phyloP scores from a whole-genome alignment of 2,113 vertebrate species.

The Pelusios castaneus region DNA sequence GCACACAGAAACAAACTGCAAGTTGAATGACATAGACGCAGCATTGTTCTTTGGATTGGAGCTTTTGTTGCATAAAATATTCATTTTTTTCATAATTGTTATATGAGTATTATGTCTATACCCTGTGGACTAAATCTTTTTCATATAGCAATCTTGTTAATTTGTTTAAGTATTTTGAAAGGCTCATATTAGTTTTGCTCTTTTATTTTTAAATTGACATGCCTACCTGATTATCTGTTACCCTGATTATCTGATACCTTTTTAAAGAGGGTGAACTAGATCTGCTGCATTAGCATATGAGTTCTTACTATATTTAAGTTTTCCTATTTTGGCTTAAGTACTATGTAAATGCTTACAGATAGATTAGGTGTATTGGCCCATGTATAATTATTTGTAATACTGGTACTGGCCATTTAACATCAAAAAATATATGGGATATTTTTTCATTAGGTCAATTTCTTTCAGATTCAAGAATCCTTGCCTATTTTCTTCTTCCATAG shows the following conservation, averaged over 20 bases:
- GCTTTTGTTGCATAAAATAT: not conserved
- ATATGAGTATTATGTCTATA: accelerated
- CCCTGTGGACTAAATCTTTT: not conserved
- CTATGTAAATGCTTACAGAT: not conserved
- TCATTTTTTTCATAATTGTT: not conserved
- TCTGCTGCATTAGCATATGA: not conserved
- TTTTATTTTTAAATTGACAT: not conserved
- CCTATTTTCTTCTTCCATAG: not conserved
- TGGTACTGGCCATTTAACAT: not conserved
- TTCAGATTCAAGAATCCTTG: not conserved
- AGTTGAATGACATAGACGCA: not conserved
- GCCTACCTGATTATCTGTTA: not conserved
- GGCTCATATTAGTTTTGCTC: not conserved
- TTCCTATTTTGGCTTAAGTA: not conserved
- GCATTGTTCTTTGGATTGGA: not conserved
- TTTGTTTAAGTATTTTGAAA: not conserved
- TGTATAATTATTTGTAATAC: not conserved
- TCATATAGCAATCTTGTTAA: not conserved
- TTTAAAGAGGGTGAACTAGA: not conserved
- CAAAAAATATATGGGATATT: not conserved
- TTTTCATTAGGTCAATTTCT: not conserved
- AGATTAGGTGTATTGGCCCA: not conserved
- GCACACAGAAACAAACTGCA: not conserved
- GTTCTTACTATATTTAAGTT: not conserved
- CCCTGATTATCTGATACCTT: not conserved